A percentile compares a stretch with the other conserved stretches of the same genome.
Evolutionary conservation across 2,888 invertebrate species (phyloP).

Genomic region (Protophormia terraenovae): DNA sequence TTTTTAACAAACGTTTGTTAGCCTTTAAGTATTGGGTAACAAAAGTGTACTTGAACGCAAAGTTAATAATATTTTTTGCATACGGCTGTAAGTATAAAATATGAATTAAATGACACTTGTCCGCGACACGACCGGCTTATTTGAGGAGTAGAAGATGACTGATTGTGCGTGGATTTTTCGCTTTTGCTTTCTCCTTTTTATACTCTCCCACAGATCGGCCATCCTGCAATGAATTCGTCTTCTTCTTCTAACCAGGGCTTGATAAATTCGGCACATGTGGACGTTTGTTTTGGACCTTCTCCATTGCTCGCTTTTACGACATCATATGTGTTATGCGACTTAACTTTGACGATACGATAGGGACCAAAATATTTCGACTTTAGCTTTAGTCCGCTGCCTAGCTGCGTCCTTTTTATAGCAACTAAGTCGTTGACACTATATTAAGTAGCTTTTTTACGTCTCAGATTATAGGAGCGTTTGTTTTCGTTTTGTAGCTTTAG

Average conservation of each 20-base stretch:
- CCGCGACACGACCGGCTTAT: too few species aligned
- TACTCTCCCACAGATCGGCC: too few species aligned
- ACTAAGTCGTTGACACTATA: constrained; percentile 36
- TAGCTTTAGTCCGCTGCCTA: constrained; percentile 26
- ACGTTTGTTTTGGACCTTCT: constrained; percentile 46
- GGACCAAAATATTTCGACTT: constrained; percentile 38
- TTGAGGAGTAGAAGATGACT: too few species aligned
- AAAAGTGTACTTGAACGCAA: too few species aligned
- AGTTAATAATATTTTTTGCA: too few species aligned
- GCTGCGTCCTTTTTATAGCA: constrained; percentile 31
- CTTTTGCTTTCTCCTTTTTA: too few species aligned
- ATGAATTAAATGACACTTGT: too few species aligned
- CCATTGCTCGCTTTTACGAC: constrained; percentile 10
- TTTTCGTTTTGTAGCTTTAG: constrained; percentile 40
- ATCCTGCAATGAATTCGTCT: constrained; percentile 49
- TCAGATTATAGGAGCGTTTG: constrained; percentile 33
- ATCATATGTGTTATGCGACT: constrained; percentile 24
- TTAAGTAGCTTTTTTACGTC: constrained; percentile 24
- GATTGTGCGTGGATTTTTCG: too few species aligned
- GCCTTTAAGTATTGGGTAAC: too few species aligned
- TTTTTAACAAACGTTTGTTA: too few species aligned
- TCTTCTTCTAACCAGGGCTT: constrained; percentile 47
- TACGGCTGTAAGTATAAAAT: too few species aligned
- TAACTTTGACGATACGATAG: constrained; percentile 17
- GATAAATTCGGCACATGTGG: constrained; percentile 48